Conservation (phyloP, 2,888 invertebrate genomes). For the Unio delphinus region DNA sequence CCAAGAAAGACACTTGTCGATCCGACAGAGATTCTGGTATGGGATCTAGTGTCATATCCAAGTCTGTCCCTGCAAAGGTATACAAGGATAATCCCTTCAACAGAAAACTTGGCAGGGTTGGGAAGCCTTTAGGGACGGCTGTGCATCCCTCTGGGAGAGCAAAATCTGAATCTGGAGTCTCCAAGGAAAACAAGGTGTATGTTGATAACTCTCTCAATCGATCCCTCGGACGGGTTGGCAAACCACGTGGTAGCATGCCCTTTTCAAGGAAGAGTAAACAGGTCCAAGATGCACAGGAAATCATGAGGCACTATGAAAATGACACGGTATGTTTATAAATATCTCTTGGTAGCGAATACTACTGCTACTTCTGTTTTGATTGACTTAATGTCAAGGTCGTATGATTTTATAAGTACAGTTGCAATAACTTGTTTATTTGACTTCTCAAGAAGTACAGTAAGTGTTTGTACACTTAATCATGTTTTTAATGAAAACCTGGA, state of each 20-base stretch:
- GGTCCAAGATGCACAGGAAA: background rate
- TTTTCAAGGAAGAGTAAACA: slow-evolving; percentile 1
- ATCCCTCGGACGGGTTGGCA: slow-evolving; percentile 13
- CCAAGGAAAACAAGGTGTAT: slow-evolving; percentile 6
- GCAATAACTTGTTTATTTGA: no score
- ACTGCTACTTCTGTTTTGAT: no score
- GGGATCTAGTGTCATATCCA: no score
- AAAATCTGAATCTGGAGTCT: background rate
- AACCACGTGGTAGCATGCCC: slow-evolving; percentile 15
- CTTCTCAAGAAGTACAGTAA: no score
- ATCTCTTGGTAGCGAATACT: no score
- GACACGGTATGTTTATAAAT: background rate
- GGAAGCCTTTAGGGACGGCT: slow-evolving; percentile 14
- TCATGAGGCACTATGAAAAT: background rate
- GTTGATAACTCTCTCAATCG: slow-evolving; percentile 18
- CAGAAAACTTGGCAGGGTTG: slow-evolving; percentile 10
- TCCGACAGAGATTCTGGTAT: no score
- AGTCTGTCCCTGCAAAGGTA: slow-evolving; percentile 1
- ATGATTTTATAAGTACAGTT: no score
- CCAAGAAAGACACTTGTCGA: no score
- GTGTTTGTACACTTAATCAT: no score
- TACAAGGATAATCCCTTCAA: slow-evolving; percentile 19
- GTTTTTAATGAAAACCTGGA: no score
- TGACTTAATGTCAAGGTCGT: no score
- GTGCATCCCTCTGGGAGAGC: background rate